Evolutionary conservation across 2,797 vertebrate genomes (phyloP).

Genomic region (Hylomyscus alleni): DNA sequence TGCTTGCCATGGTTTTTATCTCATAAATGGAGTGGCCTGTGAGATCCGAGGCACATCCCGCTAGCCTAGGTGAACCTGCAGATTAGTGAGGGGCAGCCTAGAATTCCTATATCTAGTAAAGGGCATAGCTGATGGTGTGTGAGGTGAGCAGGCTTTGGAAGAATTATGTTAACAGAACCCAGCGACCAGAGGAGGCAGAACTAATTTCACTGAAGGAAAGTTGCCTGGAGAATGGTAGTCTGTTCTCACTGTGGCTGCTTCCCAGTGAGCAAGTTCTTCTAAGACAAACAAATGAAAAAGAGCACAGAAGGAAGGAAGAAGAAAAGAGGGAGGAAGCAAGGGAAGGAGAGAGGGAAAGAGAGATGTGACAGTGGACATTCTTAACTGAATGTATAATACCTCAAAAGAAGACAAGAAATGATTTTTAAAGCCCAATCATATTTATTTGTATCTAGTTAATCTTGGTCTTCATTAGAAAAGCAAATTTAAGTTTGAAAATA

Average conservation of each 20-base stretch:
- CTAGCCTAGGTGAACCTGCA: not conserved
- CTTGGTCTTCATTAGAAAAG: not conserved
- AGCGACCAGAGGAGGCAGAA: not conserved
- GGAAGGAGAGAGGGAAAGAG: too few relatives aligned
- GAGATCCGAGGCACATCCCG: not conserved
- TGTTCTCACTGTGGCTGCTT: not conserved
- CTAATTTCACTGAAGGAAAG: not conserved
- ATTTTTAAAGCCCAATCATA: not conserved
- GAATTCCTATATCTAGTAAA: not conserved
- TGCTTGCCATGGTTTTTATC: not conserved
- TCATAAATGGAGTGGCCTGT: not conserved
- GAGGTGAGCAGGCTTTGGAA: not conserved
- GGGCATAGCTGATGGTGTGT: not conserved
- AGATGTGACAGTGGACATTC: not conserved
- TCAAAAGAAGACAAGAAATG: not conserved
- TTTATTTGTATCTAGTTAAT: conserved; percentile 1
- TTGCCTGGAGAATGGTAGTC: not conserved
- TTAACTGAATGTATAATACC: not conserved
- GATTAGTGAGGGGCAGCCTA: not conserved
- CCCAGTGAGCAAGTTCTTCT: not conserved
- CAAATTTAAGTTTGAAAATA: conserved; percentile 13
- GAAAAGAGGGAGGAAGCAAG: too few relatives aligned
- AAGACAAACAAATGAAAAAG: not conserved
- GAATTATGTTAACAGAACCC: not conserved
- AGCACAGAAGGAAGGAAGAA: too few relatives aligned